Percentiles rank a stretch among this genome's conserved stretches.
phyloP scores from a whole-genome alignment of 2,888 invertebrate genomes.

The Hemithea aestivaria region DNA sequence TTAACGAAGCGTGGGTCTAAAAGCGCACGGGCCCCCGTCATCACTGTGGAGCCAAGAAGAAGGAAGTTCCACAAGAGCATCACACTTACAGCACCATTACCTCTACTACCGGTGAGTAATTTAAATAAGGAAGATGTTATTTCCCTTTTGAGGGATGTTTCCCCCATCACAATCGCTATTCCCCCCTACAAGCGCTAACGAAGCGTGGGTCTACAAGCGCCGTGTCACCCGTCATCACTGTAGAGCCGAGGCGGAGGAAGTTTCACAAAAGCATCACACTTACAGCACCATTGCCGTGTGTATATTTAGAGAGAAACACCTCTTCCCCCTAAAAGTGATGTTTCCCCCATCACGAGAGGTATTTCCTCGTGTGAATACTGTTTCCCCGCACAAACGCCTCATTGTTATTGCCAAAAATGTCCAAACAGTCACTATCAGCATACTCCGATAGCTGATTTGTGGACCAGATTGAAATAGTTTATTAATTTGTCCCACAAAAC shows the following conservation, averaged over 20 bases:
- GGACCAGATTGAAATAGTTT: too few relatives aligned
- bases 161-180: constrained; percentile 84
- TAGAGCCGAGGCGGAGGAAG: constrained; percentile 97
- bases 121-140: too few relatives aligned
- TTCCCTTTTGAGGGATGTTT: constrained; percentile 88
- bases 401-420: too few relatives aligned
- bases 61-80: constrained; percentile 99
- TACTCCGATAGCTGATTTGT: too few relatives aligned
- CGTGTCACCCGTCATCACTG: constrained; percentile 98
- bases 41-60: constrained; percentile 95
- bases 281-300: constrained; percentile 95
- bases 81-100: constrained; percentile 95
- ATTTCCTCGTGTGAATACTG: too few relatives aligned
- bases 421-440: too few relatives aligned
- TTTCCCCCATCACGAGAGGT: too few relatives aligned
- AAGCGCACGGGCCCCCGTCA: constrained; percentile 99
- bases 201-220: constrained; percentile 99
- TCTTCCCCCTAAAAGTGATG: too few relatives aligned
- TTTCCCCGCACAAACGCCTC: too few relatives aligned
- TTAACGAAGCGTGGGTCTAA: constrained; percentile 99
- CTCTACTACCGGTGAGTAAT: constrained; percentile 62
- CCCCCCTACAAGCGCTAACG: constrained; percentile 96
- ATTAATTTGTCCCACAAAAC: too few relatives aligned
- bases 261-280: constrained; percentile 99
- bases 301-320: too few relatives aligned